These are phyloP conservation scores for Mongoloraphidia duomilia DNA, from an alignment of 2,888 invertebrate genomes.

Conservation along the genomic window DNA sequence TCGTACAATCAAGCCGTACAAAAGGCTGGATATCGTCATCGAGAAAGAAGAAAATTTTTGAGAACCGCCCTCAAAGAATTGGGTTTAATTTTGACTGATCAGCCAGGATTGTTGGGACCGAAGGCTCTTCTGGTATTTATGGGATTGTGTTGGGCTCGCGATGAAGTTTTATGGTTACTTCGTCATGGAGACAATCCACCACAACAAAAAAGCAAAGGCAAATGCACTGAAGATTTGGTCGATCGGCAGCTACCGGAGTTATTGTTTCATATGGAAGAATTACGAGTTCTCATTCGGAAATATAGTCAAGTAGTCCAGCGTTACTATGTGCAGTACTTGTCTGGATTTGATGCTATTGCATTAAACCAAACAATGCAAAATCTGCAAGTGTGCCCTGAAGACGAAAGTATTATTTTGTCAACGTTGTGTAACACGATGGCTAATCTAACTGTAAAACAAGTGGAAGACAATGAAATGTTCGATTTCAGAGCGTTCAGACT, in stretches of 20 bases:
- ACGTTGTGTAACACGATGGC: conserved; percentile 83
- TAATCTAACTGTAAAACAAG: conserved; percentile 79
- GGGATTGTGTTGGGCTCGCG: conserved; percentile 87
- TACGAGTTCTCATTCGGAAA: conserved; percentile 85
- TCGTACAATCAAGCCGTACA: conserved; percentile 81
- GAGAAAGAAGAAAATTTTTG: conserved; percentile 91
- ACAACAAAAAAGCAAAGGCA: conserved; percentile 51
- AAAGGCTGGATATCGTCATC: conserved; percentile 80
- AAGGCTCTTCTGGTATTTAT: conserved; percentile 94
- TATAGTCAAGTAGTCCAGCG: conserved; percentile 95
- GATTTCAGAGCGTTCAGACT: conserved; percentile 89
- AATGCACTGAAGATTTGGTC: conserved; percentile 82
- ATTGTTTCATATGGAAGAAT: conserved; percentile 94
- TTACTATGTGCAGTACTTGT: conserved; percentile 93
- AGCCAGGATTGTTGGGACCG: conserved; percentile 93
- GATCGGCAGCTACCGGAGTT: conserved; percentile 94
- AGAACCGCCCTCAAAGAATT: conserved; percentile 91
- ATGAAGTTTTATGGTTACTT: conserved; percentile 94
- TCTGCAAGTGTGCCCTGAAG: conserved; percentile 76
- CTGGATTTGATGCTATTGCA: conserved; percentile 89
- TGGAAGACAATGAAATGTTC: conserved; percentile 89
- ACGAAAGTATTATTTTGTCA: conserved; percentile 86
- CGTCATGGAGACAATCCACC: conserved; percentile 95
- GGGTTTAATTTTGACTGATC: conserved; percentile 88
- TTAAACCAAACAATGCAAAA: conserved; percentile 74